Evolutionary conservation across 2,113 vertebrate species (phyloP).

Genomic region (Bos javanicus): DNA sequence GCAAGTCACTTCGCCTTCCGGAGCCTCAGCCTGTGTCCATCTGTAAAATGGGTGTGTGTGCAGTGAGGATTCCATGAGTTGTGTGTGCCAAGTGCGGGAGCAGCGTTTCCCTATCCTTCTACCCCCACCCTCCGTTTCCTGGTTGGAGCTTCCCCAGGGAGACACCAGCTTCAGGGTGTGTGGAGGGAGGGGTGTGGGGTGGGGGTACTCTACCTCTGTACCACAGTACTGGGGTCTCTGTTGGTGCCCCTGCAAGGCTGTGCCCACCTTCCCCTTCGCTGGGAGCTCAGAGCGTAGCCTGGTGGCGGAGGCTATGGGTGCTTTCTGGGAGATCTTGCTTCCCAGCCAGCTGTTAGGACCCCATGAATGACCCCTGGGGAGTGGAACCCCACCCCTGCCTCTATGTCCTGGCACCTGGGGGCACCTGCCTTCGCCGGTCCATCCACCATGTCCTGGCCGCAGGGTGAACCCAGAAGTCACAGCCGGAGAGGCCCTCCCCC

Average conservation of each 20-base stretch:
- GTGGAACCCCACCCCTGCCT: not conserved
- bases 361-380: no score
- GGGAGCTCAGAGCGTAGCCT: not conserved
- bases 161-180: no score
- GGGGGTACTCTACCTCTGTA: not conserved
- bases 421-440: accelerated
- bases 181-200: not conserved
- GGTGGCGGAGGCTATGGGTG: accelerated
- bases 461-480: not conserved
- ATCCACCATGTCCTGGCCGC: not conserved
- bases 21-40: not conserved
- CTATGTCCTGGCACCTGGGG: not conserved
- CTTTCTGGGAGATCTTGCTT: not conserved
- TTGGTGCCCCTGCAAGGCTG: accelerated
- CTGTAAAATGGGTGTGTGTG: not conserved
- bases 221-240: not conserved
- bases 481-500: accelerated
- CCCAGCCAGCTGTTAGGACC: accelerated
- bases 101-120: accelerated
- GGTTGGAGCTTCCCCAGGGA: not conserved
- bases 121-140: accelerated
- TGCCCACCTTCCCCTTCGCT: not conserved
- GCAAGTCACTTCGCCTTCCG: not conserved
- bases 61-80: accelerated
- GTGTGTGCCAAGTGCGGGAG: accelerated